Evolutionary conservation across 2,888 invertebrate genomes (phyloP).

Genomic region (Lottia gigantea): DNA sequence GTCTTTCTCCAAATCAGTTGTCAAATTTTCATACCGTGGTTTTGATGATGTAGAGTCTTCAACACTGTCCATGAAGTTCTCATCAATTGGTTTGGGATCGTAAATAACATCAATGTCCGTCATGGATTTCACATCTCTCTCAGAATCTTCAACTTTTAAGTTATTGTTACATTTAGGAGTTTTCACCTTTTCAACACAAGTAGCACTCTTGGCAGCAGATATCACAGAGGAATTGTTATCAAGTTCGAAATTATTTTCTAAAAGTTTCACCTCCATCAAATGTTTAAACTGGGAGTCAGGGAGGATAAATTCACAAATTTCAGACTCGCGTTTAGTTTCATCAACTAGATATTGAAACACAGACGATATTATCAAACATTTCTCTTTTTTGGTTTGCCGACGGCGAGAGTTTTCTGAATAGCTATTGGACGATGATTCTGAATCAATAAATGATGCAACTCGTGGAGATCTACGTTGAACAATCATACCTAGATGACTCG

Average conservation of each 20-base stretch:
- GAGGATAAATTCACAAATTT: constrained; percentile 37
- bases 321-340: constrained; percentile 24
- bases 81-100: too few relatives aligned
- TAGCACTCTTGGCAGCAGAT: not conserved
- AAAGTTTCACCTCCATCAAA: not conserved
- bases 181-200: not conserved
- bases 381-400: constrained; percentile 23
- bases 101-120: too few relatives aligned
- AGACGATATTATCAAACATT: constrained; percentile 43
- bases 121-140: too few relatives aligned
- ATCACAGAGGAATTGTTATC: not conserved
- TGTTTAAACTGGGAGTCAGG: constrained; percentile 28
- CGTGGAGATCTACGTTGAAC: constrained; percentile 35
- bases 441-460: constrained; percentile 16
- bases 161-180: not conserved
- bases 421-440: not conserved
- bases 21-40: too few relatives aligned
- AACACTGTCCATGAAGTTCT: too few relatives aligned
- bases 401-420: not conserved
- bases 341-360: constrained; percentile 54
- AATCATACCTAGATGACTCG: constrained; percentile 21
- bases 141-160: too few relatives aligned
- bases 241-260: not conserved
- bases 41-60: too few relatives aligned
- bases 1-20: not conserved